Conservation (phyloP, 2,797 vertebrate species). For the Xenops minutus region DNA sequence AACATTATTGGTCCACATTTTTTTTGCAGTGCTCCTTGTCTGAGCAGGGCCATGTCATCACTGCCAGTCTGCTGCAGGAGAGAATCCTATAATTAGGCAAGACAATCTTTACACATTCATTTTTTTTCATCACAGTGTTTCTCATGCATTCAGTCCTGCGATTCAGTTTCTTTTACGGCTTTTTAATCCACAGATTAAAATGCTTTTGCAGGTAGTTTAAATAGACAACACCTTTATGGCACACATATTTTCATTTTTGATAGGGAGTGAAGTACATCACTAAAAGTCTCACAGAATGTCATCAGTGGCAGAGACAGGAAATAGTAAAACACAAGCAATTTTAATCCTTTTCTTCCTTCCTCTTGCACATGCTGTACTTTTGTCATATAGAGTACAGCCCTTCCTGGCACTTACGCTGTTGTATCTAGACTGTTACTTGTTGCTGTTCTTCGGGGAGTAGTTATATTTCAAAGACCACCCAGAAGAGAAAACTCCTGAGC, state of each 20-base stretch:
- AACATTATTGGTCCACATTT: not conserved
- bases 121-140: not conserved
- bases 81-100: not conserved
- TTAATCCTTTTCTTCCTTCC: not conserved
- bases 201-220: not conserved
- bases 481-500: not conserved
- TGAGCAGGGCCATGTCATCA: not conserved
- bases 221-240: not conserved
- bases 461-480: not conserved
- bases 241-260: not conserved
- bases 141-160: not conserved
- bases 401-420: not conserved
- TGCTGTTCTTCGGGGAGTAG: not conserved
- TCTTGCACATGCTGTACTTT: not conserved
- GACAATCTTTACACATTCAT: not conserved
- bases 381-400: not conserved
- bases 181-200: not conserved
- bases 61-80: not conserved
- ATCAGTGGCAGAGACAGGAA: not conserved
- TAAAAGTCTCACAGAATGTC: not conserved
- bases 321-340: not conserved
- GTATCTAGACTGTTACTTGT: not conserved
- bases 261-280: not conserved
- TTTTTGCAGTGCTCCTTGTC: not conserved
- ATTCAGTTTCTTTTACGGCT: not conserved